Base-by-base conservation (phyloP, 1,140 invertebrate species). In the Fragariocoptes setiger region DNA sequence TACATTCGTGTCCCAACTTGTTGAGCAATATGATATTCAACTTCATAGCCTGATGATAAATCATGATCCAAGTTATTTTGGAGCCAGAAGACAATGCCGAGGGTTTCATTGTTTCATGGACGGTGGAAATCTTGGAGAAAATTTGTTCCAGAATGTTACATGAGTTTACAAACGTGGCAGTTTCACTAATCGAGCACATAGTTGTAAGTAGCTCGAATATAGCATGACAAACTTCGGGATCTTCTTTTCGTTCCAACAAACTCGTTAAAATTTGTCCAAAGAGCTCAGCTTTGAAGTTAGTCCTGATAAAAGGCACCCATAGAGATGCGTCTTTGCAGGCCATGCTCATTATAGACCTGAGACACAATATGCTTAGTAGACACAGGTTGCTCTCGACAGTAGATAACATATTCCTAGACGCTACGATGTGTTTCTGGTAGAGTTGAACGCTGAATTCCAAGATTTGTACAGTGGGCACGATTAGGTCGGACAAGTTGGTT, bases 1-100 rank as follows among this genome's bases (percentile, higher is more conserved):
- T 25, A 19, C 37, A 46, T 38, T 46, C 31, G 31, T 46, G 38
- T 19, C 20, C 4, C 12, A 46, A n/a, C 16, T 37, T 15, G 20
- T 36, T 35, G 1, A 40, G 19, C 15, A 46, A n/a, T 20, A 41
- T 40, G 4, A 21, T 46, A 5, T 39, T 35, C 4, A 46, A 17
- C 37, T 38, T 25, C 3, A 41, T 16, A 3, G 37, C 14, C 13
- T 35, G 37, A 12, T 42, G 3, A 19, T 39, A 46, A 8, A 46
- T 35, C 3, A 36, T 1, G 13, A 39, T 14, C 22, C 44, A 44
- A 8, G 25, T 31, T 8, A n/a, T n/a, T n/a, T 31, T 31, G n/a
- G 8, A 8, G 25, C 8, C 25, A 8, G 25, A 31, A n/a, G n/a
- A n/a, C 8, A 8, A 8, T 8, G 25, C 25, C 8, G 8, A 8